These are phyloP conservation scores for Andrena cerasifolii DNA, from an alignment of 1,140 invertebrate genomes.

Conservation along the genomic window DNA sequence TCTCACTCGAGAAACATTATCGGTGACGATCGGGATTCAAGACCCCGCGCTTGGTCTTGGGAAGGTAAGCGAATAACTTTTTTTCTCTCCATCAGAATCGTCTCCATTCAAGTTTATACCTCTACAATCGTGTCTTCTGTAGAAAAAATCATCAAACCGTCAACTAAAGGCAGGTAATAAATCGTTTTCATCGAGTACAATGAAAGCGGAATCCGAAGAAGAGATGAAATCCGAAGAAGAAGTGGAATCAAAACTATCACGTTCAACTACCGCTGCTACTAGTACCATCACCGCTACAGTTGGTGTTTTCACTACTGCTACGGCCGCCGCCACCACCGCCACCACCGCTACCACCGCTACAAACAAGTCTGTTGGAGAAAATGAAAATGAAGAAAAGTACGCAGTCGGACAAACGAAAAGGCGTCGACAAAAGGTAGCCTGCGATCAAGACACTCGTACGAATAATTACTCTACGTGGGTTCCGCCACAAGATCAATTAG, in stretches of 20 bases:
- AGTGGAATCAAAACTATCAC: not conserved
- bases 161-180: no score
- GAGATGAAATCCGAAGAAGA: conserved; percentile 16
- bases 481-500: conserved; percentile 89
- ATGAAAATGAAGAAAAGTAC: not conserved
- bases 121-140: not conserved
- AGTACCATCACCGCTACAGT: not conserved
- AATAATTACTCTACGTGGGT: conserved; percentile 90
- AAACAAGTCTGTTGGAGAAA: not conserved
- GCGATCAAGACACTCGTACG: conserved; percentile 81
- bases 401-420: not conserved
- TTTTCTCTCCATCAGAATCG: not conserved
- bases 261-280: not conserved
- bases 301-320: not conserved
- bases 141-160: conserved; percentile 1
- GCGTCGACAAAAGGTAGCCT: conserved; percentile 48
- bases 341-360: not conserved
- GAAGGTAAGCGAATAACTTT: not conserved
- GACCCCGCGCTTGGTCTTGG: not conserved
- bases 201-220: not conserved
- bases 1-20: conserved; percentile 43
- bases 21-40: not conserved
- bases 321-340: not conserved
- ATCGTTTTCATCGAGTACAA: no score
- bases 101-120: not conserved